phyloP scores from a whole-genome alignment of 1,140 invertebrate genomes.

The Hydropsyche tenuis region DNA sequence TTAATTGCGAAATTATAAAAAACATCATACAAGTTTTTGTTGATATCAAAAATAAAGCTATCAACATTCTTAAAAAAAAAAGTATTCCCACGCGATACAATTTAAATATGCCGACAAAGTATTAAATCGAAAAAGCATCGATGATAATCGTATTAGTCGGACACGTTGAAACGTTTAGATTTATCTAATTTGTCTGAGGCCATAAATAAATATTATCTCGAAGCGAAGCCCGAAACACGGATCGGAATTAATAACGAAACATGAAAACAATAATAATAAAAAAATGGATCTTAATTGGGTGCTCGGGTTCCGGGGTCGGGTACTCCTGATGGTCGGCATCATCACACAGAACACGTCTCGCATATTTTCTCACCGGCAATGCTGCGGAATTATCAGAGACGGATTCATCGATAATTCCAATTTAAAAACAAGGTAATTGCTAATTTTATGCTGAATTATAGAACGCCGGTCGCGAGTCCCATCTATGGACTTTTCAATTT shows the following conservation, averaged over 20 bases:
- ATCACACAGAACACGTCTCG: constrained; percentile 35
- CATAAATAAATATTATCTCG: constrained; percentile 29
- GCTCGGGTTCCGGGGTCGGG: constrained; percentile 3
- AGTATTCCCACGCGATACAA: too few species aligned
- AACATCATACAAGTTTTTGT: too few species aligned
- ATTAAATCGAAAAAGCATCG: background rate
- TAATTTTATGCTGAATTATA: constrained; percentile 4
- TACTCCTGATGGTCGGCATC: constrained; percentile 33
- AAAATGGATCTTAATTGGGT: constrained; percentile 14
- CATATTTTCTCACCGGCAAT: constrained; percentile 36
- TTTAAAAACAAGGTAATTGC: too few species aligned
- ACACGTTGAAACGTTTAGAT: constrained; percentile 15
- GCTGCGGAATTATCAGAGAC: constrained; percentile 16
- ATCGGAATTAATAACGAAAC: constrained; percentile 12
- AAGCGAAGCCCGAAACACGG: background rate
- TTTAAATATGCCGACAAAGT: too few species aligned
- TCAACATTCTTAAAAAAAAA: too few species aligned
- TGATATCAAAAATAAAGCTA: too few species aligned
- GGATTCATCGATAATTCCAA: background rate
- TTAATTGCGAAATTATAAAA: too few species aligned
- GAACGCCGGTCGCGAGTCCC: background rate
- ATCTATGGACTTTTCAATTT: background rate
- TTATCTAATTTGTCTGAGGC: constrained; percentile 11
- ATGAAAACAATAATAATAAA: background rate
- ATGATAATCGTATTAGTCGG: background rate